Conservation (phyloP, 2,113 vertebrate genomes). For the Apus apus region DNA sequence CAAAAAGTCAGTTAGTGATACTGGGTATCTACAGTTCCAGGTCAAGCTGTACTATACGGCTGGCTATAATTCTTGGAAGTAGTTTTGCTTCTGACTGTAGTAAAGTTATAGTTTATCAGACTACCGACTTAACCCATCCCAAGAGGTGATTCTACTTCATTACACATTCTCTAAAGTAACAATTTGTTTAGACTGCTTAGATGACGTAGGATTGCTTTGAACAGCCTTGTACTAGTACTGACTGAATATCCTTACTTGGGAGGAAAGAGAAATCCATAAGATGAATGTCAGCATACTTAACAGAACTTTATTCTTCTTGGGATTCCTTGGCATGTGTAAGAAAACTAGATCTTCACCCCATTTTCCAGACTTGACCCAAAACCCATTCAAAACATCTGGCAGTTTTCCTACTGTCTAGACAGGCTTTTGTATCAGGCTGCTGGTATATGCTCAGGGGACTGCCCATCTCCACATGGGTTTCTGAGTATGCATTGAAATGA, state of each 20-base stretch:
- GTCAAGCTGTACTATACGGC: conserved; percentile 19
- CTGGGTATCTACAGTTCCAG: neutral
- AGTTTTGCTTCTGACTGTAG: conserved; percentile 33
- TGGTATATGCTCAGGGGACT: neutral
- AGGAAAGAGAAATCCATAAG: neutral
- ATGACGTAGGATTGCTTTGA: neutral
- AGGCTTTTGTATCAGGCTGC: neutral
- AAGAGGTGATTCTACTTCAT: conserved; percentile 15
- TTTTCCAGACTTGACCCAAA: neutral
- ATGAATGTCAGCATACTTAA: neutral
- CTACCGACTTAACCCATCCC: conserved; percentile 31
- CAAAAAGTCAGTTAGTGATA: conserved; percentile 22
- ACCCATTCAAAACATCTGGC: neutral
- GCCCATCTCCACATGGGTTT: neutral
- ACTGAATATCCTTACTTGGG: neutral
- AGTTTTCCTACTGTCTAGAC: neutral
- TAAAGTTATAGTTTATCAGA: conserved; percentile 32
- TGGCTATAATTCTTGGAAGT: conserved; percentile 37
- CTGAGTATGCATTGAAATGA: neutral
- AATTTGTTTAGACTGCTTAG: neutral
- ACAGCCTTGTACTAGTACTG: neutral
- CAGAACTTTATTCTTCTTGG: neutral
- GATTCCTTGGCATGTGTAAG: neutral
- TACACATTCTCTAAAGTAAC: neutral
- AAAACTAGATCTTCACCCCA: neutral